Percentiles rank a stretch among this genome's conserved stretches.
These are phyloP conservation scores for Episyrphus balteatus DNA, from an alignment of 1,140 invertebrate genomes.

Conservation along the genomic window DNA sequence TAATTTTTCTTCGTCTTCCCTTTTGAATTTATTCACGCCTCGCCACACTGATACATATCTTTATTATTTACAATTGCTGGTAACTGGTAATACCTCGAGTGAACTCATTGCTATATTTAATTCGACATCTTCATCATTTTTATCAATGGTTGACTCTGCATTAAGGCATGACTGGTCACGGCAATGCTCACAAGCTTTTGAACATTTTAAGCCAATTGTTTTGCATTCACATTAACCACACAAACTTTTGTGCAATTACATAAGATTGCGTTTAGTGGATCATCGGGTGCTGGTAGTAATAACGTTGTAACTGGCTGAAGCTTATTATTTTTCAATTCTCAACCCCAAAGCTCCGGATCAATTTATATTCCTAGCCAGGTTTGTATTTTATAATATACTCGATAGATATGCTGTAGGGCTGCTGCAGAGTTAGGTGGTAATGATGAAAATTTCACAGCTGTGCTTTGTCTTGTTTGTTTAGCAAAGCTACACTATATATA, in stretches of 20 bases:
- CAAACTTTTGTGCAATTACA: slow-evolving; percentile 23
- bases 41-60: too few species aligned
- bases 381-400: slow-evolving; percentile 37
- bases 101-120: background rate
- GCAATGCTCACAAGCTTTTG: slow-evolving; percentile 21
- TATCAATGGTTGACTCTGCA: background rate
- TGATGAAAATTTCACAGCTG: slow-evolving; percentile 23
- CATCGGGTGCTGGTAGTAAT: slow-evolving; percentile 23
- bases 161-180: slow-evolving; percentile 12
- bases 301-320: slow-evolving; percentile 25
- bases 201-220: slow-evolving; percentile 26
- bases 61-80: too few species aligned
- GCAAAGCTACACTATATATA: slow-evolving; percentile 22
- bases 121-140: background rate
- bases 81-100: background rate
- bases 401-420: slow-evolving; percentile 30
- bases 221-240: slow-evolving; percentile 19
- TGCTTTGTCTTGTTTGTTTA: slow-evolving; percentile 24
- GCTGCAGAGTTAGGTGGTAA: slow-evolving; percentile 25
- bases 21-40: too few species aligned
- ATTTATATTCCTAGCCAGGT: slow-evolving; percentile 33
- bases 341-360: slow-evolving; percentile 32
- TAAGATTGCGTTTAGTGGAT: slow-evolving; percentile 23
- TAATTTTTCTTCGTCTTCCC: too few species aligned
- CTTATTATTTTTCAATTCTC: slow-evolving; percentile 21